Evolutionary conservation across 2,113 vertebrate genomes (phyloP), one percentile per base, ranked within the genome.

Genomic region (Chlamydotis undulata): DNA sequence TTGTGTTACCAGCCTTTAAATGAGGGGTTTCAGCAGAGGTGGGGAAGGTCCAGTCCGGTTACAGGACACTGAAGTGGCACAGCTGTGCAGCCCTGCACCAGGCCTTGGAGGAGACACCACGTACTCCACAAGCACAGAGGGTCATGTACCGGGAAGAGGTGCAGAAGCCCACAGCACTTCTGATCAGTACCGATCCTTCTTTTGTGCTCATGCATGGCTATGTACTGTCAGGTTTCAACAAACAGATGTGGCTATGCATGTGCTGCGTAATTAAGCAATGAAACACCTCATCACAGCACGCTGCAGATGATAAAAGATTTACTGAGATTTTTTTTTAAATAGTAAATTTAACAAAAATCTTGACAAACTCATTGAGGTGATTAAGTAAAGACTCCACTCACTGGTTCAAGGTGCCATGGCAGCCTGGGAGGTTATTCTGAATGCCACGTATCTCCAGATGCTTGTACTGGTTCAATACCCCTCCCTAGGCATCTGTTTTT

Each of bases 401-500:
- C 67, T 61, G 23, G 57, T 68, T 93, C 50, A 89, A 82, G 84
- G 74, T 93, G 67, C 61, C 79, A 71, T 88, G 67, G 89, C 52
- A 95, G 56, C 37, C 59, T 89, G 12, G 61, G 56, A 64, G 23
- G 7, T 87, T 78, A 45, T 71, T 89, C 43, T 84, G 43, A 60
- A 57, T 69, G 87, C 87, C 87, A 96, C 83, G 78, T 95, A 89
- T 64, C 94, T 91, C 93, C 89, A 95, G 84, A 91, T 79, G 89
- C 80, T 84, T 73, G 57, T 64, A 19, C 83, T 82, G 49, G 55
- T 85, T 76, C 77, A 79, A 12, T 47, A 71, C 22, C 41, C 39
- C 18, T 95, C 81, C 86, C 60, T 35, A 89, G 70, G 74, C 93
- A 94, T 94, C 91, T 96, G 94, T 9, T 97, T 97, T 89, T 78